phyloP scores from a whole-genome alignment of 2,113 vertebrate genomes.

The Malurus cyaneus region DNA sequence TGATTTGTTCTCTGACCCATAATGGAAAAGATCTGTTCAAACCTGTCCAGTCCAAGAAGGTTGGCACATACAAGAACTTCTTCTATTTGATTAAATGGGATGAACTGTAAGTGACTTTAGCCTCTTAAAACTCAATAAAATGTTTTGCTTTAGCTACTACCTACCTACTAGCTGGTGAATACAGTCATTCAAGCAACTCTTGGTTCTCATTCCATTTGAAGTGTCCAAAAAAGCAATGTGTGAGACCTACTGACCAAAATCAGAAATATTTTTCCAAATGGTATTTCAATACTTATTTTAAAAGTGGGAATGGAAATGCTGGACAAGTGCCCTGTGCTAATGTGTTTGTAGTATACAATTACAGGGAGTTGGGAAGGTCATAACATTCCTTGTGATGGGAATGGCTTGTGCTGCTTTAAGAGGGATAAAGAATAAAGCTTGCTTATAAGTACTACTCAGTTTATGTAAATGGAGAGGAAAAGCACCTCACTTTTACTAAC shows the following conservation, averaged over 20 bases:
- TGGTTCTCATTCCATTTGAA: not conserved
- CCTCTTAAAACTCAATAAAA: not conserved
- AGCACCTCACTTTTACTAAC: not conserved
- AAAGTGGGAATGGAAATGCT: not conserved
- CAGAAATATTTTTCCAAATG: not conserved
- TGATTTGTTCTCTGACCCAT: conserved; percentile 92
- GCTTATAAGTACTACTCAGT: not conserved
- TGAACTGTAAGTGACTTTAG: conserved; percentile 87
- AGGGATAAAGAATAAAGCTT: not conserved
- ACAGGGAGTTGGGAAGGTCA: not conserved
- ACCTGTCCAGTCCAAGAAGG: conserved; percentile 96
- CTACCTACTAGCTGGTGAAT: not conserved
- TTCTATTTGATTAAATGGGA: conserved; percentile 99
- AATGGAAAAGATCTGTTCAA: conserved; percentile 95
- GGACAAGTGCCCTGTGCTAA: not conserved
- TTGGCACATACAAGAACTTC: conserved; percentile 94
- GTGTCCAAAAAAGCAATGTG: not conserved
- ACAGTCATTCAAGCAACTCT: not conserved
- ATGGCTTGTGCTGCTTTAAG: not conserved
- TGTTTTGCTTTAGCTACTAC: not conserved
- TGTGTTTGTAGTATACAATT: not conserved
- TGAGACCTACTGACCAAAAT: not conserved
- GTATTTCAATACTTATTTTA: not conserved
- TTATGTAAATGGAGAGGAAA: not conserved
- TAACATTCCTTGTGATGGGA: not conserved